Evolutionary conservation across 2,888 invertebrate species (phyloP).

Genomic region (Hoplodrina blanda): DNA sequence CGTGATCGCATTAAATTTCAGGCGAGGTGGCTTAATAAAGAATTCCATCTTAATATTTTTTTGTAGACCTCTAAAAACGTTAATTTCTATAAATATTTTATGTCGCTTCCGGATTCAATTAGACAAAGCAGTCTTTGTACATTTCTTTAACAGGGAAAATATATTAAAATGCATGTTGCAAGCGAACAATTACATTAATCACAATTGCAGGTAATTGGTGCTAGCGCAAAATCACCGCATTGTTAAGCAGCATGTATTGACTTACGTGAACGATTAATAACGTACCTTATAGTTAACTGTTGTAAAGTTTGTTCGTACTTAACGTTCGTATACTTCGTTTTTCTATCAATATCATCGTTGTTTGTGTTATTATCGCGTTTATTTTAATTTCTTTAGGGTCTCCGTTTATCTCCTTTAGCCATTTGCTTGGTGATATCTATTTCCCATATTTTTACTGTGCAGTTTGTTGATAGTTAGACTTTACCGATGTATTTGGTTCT

Average conservation of each 20-base stretch:
- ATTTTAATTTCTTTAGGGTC: background rate
- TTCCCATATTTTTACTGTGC: background rate
- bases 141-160: constrained; percentile 48
- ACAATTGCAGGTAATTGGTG: constrained; percentile 72
- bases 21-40: background rate
- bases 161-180: constrained; percentile 60
- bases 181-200: constrained; percentile 70
- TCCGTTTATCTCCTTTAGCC: background rate
- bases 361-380: background rate
- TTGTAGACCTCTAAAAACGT: constrained; percentile 4
- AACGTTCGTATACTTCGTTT: background rate
- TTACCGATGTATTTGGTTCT: background rate
- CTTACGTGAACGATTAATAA: constrained; percentile 63
- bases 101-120: constrained; percentile 28
- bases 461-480: background rate
- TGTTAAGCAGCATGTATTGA: constrained; percentile 66
- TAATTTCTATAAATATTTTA: constrained; percentile 8
- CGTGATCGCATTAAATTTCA: background rate
- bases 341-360: constrained; percentile 12
- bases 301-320: constrained; percentile 26
- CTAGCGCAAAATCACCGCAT: constrained; percentile 71
- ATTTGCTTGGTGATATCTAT: background rate
- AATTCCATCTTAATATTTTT: too few relatives aligned
- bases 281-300: constrained; percentile 67
- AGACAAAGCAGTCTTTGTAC: constrained; percentile 27